Base-by-base conservation (phyloP, 2,888 invertebrate genomes). In the Gibbula magus region DNA sequence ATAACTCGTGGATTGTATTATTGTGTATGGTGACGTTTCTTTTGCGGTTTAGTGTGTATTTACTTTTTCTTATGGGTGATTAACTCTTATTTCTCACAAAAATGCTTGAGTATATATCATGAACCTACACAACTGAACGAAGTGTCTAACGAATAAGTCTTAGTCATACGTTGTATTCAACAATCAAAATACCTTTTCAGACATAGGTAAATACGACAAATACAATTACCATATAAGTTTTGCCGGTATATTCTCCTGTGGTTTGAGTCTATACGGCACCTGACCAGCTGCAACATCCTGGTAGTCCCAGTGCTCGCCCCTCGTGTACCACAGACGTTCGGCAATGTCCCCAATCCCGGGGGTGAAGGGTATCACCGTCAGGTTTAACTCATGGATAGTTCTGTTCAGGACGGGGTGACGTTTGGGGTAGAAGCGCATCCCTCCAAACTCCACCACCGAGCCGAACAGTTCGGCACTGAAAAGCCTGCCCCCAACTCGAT, bases 371-470 rank as follows among this genome's bases (percentile, higher is more conserved):
- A 79, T 45, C 0, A 79, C 66, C 8, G 73, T 54, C 2, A 84
- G 78, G 13, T 82, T 82, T 0, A 85, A 75, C 0, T 80, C 77
- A 2, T 67, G 32, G 0, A 70, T 51, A 8, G 83, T 82, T 56
- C 74, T 78, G n/a, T 75, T 81, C 39, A 82, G n/a, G 2, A 79
- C 18, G 13, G 20, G 53, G 35, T 54, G 54, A 54, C n/a, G n/a
- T 54, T 20, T 20, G 2, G 77, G 75, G 0, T 39, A n/a, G 45
- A 83, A 79, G 51, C 83, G 35, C 85, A 85, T 85, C 4, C 78
- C 83, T 5, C 85, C 85, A 0, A 83, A 75, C 22, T 85, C 85
- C 2, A 85, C 56, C 22, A 80, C 78, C n/a, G 83, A 29, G 51
- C 83, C 85, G 2, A 81, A 80, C 35, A 83, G 79, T 5, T 67